phyloP scores from a whole-genome alignment of 2,888 invertebrate species.

The Scaptomyza caliginosa region DNA sequence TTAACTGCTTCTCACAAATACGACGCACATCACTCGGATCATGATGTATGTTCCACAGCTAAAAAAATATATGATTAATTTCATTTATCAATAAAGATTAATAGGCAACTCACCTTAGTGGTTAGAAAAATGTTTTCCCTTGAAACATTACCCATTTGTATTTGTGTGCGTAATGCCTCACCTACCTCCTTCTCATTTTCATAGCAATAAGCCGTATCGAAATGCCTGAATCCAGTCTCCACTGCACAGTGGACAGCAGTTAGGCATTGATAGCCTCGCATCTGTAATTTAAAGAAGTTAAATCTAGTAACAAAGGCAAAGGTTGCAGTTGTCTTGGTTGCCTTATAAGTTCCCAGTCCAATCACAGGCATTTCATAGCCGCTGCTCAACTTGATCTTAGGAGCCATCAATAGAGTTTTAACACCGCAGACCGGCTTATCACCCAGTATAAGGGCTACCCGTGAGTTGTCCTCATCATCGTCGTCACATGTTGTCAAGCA shows the following conservation, averaged over 20 bases:
- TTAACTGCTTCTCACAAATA: conserved; percentile 87
- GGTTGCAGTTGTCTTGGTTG: background rate
- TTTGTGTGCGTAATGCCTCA: conserved; percentile 83
- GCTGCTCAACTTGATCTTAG: conserved; percentile 86
- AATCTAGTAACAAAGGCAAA: background rate
- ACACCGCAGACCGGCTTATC: conserved; percentile 50
- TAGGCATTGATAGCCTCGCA: conserved; percentile 75
- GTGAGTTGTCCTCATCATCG: conserved; percentile 42
- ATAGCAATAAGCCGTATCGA: conserved; percentile 85
- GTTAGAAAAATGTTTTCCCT: conserved; percentile 83
- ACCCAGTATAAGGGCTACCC: conserved; percentile 48
- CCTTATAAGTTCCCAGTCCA: conserved; percentile 87
- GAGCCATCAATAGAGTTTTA: conserved; percentile 76
- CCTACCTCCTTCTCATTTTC: conserved; percentile 84
- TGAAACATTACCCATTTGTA: conserved; percentile 82
- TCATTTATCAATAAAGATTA: background rate
- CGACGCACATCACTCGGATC: conserved; percentile 87
- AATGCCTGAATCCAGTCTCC: conserved; percentile 85
- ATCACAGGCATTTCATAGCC: conserved; percentile 87
- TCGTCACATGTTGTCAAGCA: conserved; percentile 50
- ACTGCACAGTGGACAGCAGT: conserved; percentile 84
- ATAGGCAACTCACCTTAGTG: conserved; percentile 65
- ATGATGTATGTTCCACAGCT: conserved; percentile 85
- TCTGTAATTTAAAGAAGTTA: conserved; percentile 11
- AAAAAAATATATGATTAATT: background rate